Conservation (phyloP, 2,888 invertebrate genomes). For the Leistus spinibarbis region DNA sequence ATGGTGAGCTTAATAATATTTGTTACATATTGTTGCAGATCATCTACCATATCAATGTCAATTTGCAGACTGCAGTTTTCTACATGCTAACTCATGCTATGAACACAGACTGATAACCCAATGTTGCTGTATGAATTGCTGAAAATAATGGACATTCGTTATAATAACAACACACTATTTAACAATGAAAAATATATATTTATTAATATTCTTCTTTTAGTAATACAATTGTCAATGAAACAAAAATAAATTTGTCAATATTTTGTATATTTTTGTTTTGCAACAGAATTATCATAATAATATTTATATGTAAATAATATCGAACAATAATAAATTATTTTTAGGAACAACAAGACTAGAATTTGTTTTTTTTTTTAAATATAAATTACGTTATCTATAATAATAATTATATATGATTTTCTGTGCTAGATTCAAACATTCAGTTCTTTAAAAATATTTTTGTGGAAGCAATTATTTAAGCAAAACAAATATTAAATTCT, state of each 20-base stretch:
- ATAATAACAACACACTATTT: neutral
- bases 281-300: neutral
- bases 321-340: constrained; percentile 32
- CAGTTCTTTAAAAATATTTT: constrained; percentile 27
- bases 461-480: constrained; percentile 31
- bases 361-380: constrained; percentile 2
- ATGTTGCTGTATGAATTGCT: constrained; percentile 67
- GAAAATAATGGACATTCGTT: neutral
- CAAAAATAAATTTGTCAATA: neutral
- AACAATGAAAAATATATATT: constrained; percentile 37
- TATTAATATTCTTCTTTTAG: constrained; percentile 7
- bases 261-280: neutral
- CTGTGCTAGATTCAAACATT: neutral
- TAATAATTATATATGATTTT: neutral
- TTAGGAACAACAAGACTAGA: constrained; percentile 34
- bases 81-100: constrained; percentile 75
- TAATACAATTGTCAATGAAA: constrained; percentile 25
- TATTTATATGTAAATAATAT: constrained; percentile 26
- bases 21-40: constrained; percentile 53
- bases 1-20: constrained; percentile 53
- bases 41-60: constrained; percentile 67
- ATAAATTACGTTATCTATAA: neutral
- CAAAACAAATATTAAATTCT: no score
- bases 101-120: constrained; percentile 74
- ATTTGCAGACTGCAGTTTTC: constrained; percentile 71